A percentile compares a stretch with the other conserved stretches of the same genome.
Conservation (phyloP, 2,797 vertebrate genomes). For the Helostoma temminkii region DNA sequence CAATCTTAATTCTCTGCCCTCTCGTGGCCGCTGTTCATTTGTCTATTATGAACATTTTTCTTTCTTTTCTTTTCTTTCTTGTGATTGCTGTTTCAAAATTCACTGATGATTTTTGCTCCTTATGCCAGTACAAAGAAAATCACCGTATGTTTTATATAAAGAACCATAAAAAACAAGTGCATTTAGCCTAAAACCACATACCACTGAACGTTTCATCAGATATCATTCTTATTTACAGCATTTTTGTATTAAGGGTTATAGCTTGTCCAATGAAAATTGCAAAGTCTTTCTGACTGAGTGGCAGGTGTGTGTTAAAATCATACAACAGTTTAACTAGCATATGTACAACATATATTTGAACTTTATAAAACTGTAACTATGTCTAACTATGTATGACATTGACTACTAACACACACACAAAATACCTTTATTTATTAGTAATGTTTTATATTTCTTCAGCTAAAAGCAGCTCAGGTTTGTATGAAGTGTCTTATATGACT, state of each 20-base stretch:
- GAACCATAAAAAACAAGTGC: neutral
- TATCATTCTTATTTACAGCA: neutral
- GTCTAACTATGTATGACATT: slow-evolving; percentile 8
- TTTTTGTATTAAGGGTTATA: neutral
- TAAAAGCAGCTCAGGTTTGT: neutral
- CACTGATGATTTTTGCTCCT: neutral
- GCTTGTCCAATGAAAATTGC: neutral
- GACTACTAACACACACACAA: too few relatives aligned
- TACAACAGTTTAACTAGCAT: slow-evolving; percentile 1
- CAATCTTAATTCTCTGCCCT: neutral
- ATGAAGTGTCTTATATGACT: neutral
- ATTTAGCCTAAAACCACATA: neutral
- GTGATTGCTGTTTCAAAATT: neutral
- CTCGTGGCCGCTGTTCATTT: neutral
- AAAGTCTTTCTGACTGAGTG: neutral
- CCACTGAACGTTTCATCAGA: neutral
- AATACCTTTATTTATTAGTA: too few relatives aligned
- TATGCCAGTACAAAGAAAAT: neutral
- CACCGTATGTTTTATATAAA: neutral
- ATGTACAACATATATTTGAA: slow-evolving; percentile 24
- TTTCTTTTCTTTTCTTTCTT: too few relatives aligned
- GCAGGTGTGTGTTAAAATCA: neutral
- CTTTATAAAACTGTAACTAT: slow-evolving; percentile 4
- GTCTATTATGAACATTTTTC: neutral
- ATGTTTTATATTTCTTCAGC: too few relatives aligned